Evolutionary conservation across 2,888 invertebrate genomes (phyloP), one percentile per base, ranked within the genome.

Genomic region (Linyphia triangularis): DNA sequence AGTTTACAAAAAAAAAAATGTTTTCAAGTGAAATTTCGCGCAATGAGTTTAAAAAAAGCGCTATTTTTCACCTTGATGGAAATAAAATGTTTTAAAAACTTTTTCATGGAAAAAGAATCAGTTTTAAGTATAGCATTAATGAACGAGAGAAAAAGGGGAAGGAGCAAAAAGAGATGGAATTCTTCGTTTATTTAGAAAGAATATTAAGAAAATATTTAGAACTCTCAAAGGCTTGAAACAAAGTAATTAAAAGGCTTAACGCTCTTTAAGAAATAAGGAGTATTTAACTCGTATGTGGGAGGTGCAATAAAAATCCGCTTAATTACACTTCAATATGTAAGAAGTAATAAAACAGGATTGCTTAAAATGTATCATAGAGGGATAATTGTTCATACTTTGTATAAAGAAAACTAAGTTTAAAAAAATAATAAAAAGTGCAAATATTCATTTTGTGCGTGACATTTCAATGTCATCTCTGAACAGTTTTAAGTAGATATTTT

Each of bases 191-290:
- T 81, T 69, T 69, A 57, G 24, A 69, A 81, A 57, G 69, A 81
- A 81, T 69, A 57, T 51, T 40, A 78, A 78, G 78, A 69, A 67
- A 81, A 81, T 81, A 69, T 81, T 81, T 57, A 57, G 69, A 57
- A 43, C 24, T 65, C 28, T 78, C 33, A 33, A 65, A 43, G 43
- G 33, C 28, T 43, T 57, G 79, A 81, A 69, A 69, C 57, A 81
- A 69, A 69, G 79, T 69, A 79, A 79, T 79, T 79, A 79, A 79
- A 78, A 81, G 28, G 26, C 22, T 37, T 40, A 28, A 22, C 28
- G 77, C 37, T 63, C 24, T 40, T 37, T 22, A 63, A 77, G 79
- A 43, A 51, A 69, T 81, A 26, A 69, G 40, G 43, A 13, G 79
- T 57, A 26, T 57, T 67, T 81, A 16, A 69, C 13, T 33, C 26